phyloP scores from a whole-genome alignment of 2,797 vertebrate species.

The Notamacropus eugenii region DNA sequence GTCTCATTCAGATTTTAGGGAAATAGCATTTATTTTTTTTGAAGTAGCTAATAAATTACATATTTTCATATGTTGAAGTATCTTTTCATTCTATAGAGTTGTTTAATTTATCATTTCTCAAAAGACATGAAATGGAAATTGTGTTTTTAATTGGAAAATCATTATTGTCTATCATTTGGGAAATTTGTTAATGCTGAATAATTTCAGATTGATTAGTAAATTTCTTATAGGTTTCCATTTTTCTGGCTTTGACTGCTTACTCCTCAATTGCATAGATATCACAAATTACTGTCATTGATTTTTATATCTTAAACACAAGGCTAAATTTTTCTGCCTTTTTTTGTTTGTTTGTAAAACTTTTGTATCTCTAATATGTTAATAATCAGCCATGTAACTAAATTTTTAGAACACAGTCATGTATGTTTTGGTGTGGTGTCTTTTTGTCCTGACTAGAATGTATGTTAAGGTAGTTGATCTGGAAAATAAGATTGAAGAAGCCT shows the following conservation, averaged over 20 bases:
- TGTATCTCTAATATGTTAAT: not conserved
- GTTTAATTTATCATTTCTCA: conserved; percentile 32
- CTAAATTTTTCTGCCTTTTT: not conserved
- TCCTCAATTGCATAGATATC: not conserved
- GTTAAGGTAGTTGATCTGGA: not conserved
- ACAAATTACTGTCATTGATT: not conserved
- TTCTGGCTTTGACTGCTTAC: not conserved
- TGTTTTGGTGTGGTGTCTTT: not conserved
- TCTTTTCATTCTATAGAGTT: not conserved
- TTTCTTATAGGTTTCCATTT: not conserved
- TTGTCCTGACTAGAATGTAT: not conserved
- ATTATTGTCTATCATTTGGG: conserved; percentile 6
- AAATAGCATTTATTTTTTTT: conserved; percentile 57
- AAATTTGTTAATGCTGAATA: not conserved
- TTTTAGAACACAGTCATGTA: not conserved
- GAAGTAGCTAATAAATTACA: conserved; percentile 41
- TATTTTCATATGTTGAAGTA: not conserved
- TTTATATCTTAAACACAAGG: not conserved
- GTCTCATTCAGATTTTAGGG: conserved; percentile 66
- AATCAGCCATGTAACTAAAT: not conserved
- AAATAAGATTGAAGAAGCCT: not conserved
- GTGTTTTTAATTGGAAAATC: conserved; percentile 34
- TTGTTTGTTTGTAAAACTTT: not conserved
- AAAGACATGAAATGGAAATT: conserved; percentile 27
- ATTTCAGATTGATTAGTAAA: not conserved